phyloP scores from a whole-genome alignment of 2,113 vertebrate species.

The Okapia johnstoni region DNA sequence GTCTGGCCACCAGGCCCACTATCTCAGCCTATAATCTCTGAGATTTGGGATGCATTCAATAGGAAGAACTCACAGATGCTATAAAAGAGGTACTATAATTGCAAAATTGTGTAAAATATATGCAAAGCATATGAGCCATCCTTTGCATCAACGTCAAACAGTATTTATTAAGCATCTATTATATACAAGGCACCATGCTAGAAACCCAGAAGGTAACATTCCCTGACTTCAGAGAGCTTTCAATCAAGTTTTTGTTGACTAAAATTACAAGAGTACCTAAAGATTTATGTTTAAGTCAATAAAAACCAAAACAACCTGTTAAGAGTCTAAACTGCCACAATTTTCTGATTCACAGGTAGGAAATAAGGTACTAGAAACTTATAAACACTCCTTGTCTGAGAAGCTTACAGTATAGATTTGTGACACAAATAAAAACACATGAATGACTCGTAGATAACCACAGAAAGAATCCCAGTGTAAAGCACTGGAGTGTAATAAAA shows the following conservation, averaged over 20 bases:
- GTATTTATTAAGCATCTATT: neutral
- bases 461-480: rapidly evolving
- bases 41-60: neutral
- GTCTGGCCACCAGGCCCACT: neutral
- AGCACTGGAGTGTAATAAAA: neutral
- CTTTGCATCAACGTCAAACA: neutral
- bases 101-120: neutral
- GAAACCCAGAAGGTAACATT: neutral
- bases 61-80: neutral
- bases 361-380: neutral
- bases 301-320: neutral
- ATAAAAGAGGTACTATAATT: neutral
- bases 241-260: neutral
- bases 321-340: neutral
- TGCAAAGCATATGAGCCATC: neutral
- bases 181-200: neutral
- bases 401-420: neutral
- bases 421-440: neutral
- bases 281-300: too few species aligned
- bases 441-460: neutral
- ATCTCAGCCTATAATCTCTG: neutral
- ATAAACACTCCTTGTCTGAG: neutral
- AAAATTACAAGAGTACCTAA: neutral
- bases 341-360: neutral
- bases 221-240: neutral